Percentiles rank a stretch among this genome's conserved stretches.
Conservation (phyloP, 2,888 invertebrate species). For the Nomada fucata region DNA sequence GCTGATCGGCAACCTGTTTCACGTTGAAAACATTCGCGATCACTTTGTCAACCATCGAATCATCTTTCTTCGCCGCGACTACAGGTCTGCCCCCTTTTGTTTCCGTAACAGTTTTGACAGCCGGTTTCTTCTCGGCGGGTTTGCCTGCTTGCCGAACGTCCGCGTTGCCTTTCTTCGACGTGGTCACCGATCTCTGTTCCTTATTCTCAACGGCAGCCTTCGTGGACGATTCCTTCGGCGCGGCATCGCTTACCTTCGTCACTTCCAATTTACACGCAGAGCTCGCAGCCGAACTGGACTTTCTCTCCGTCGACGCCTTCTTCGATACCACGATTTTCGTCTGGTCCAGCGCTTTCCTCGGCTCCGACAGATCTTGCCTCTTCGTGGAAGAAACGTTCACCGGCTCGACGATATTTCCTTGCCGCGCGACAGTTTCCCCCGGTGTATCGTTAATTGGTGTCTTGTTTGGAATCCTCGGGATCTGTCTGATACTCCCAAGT, state of each 20-base stretch:
- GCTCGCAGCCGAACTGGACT: neutral
- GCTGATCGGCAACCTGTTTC: neutral
- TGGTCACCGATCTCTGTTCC: neutral
- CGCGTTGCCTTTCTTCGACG: neutral
- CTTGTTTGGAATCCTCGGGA: neutral
- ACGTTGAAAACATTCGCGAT: neutral
- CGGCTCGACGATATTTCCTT: neutral
- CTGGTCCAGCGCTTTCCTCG: neutral
- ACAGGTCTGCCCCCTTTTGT: neutral
- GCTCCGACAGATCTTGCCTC: neutral
- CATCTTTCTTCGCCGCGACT: neutral
- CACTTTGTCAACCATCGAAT: neutral
- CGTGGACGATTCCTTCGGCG: neutral
- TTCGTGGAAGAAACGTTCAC: neutral
- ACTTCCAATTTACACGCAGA: neutral
- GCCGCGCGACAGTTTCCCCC: neutral
- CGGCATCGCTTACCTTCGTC: neutral
- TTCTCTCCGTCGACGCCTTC: slow-evolving; percentile 18
- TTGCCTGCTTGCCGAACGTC: neutral
- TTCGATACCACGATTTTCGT: neutral
- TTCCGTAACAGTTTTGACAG: neutral
- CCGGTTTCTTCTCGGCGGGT: neutral
- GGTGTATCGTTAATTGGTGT: neutral
- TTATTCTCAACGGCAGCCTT: neutral
- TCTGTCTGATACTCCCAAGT: neutral